Evolutionary conservation across 2,888 invertebrate genomes (phyloP).

Genomic region (Lithophane semibrunnea): DNA sequence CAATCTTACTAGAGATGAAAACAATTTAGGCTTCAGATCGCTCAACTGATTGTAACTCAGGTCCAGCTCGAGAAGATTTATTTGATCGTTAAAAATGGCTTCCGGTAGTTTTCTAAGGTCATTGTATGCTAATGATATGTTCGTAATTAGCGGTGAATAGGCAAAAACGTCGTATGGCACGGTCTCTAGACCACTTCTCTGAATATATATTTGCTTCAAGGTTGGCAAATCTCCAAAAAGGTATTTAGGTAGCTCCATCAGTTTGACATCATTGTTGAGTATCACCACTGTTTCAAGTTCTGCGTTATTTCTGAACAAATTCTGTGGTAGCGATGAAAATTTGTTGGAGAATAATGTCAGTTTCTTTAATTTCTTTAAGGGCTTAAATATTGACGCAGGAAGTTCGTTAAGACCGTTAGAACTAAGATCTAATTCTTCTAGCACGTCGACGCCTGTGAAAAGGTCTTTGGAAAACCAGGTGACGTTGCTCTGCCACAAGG

Average conservation of each 20-base stretch:
- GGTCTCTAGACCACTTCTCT: constrained; percentile 89
- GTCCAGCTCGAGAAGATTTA: constrained; percentile 91
- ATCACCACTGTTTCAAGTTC: constrained; percentile 89
- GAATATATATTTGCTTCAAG: constrained; percentile 90
- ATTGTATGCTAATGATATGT: constrained; percentile 92
- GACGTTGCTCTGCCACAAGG: constrained; percentile 93
- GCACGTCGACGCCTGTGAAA: constrained; percentile 91
- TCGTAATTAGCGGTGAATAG: constrained; percentile 90
- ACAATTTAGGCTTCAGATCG: constrained; percentile 90
- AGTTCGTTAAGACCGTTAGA: constrained; percentile 92
- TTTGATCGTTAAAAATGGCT: constrained; percentile 91
- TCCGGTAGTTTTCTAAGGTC: constrained; percentile 89
- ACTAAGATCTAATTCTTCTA: constrained; percentile 93
- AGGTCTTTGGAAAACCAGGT: constrained; percentile 91
- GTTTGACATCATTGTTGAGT: constrained; percentile 90
- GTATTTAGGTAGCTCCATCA: constrained; percentile 90
- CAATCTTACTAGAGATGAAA: constrained; percentile 90
- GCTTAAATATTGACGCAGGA: constrained; percentile 91
- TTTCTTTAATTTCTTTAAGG: constrained; percentile 91
- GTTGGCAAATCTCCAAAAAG: constrained; percentile 91
- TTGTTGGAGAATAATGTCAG: constrained; percentile 93
- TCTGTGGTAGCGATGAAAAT: constrained; percentile 91
- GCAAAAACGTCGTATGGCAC: constrained; percentile 92
- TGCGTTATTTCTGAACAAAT: constrained; percentile 90
- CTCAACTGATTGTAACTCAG: constrained; percentile 92